Base-by-base conservation (phyloP, 2,797 vertebrate genomes). In the Myoxocephalus aenaeus region DNA sequence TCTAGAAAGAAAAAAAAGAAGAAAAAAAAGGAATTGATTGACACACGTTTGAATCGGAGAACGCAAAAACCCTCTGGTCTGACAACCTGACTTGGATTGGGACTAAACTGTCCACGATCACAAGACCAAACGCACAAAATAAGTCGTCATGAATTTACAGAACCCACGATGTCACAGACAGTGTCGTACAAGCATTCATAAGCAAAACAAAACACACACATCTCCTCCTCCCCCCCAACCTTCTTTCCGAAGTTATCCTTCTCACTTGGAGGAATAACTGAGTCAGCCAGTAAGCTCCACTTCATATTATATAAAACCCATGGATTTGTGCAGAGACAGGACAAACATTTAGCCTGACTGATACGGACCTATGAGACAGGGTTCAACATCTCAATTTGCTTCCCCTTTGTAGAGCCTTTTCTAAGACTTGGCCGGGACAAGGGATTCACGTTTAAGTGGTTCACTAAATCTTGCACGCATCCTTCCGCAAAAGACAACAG, bases 381-480 rank as follows among this genome's bases (percentile, higher is more conserved):
- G 32, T 40, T 78, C 5, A 61, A 53, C 22, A 58, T 4, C 27
- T 7, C 10, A 42, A 25, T 38, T 1, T 32, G 42, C 17, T 32
- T 53, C 64, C 6, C 36, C 15, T 59, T 11, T 2, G 27, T 11
- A n/a, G 25, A 63, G 34, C 36, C 51, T 54, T 51, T 38, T 4
- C 5, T 6, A 27, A 59, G 42, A 69, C 57, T 57, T 69, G 36
- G 70, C 50, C 66, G 1, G 20, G 22, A 68, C 10, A 36, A n/a
- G 15, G 12, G 14, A 48, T 44, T 46, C 61, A 12, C 34, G 63
- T 66, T 38, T 1, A 32, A 38, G 27, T 14, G 51, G 48, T 70
- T 76, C 34, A 77, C 57, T 64, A 65, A 68, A 72, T 80, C 25
- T 56, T 3, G 9, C 46, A 42, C 14, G 62, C 65, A 57, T 51